phyloP scores from a whole-genome alignment of 2,797 vertebrate species.

The Lacerta bilineata region DNA sequence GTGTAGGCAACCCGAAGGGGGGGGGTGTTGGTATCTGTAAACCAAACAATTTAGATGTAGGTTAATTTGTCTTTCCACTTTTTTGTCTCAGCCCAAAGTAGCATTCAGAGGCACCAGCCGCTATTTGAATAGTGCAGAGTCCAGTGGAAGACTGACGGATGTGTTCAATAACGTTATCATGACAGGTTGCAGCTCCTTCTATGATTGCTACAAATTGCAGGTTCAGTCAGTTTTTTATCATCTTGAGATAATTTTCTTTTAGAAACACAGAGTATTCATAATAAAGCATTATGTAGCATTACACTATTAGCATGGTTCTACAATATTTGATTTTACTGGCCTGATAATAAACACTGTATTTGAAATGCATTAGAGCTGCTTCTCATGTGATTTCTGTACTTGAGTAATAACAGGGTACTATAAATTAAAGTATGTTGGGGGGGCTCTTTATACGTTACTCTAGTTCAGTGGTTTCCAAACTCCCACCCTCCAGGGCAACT shows the following conservation, averaged over 20 bases:
- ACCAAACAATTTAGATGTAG: not conserved
- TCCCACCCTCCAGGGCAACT: no score
- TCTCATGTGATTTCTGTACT: conserved; percentile 15
- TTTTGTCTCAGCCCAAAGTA: conserved; percentile 71
- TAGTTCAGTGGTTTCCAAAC: not conserved
- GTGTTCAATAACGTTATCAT: conserved; percentile 66
- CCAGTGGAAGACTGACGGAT: conserved; percentile 70
- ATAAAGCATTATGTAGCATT: not conserved
- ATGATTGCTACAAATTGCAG: conserved; percentile 80
- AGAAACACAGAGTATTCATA: not conserved
- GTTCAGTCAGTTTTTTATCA: conserved; percentile 57
- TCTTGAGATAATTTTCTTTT: not conserved
- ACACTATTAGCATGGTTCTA: not conserved
- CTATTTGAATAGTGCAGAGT: conserved; percentile 72
- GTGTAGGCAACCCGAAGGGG: not conserved
- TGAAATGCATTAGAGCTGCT: conserved; percentile 16
- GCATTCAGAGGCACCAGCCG: conserved; percentile 68
- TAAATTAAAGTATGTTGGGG: not conserved
- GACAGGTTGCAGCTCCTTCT: conserved; percentile 71
- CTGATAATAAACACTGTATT: conserved; percentile 29
- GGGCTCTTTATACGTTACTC: not conserved
- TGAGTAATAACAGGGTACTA: not conserved
- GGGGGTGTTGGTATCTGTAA: not conserved
- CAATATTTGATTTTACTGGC: conserved; percentile 3
- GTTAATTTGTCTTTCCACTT: conserved; percentile 24